Percentiles rank a stretch among this genome's conserved stretches.
Evolutionary conservation across 2,797 vertebrate genomes (phyloP).

Genomic region (Smutsia temminckii): DNA sequence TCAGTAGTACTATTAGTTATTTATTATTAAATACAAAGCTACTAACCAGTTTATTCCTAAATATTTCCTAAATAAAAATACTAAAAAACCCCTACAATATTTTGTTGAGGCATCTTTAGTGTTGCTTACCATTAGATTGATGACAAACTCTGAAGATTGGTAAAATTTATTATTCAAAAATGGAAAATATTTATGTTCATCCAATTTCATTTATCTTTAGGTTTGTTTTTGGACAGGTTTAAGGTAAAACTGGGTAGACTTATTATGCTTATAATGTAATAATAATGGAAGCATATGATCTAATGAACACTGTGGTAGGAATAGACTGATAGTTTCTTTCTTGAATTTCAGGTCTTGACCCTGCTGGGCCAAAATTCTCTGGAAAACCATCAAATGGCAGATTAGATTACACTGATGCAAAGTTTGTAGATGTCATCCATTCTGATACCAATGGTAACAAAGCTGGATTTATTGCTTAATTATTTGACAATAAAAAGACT

Average conservation of each 20-base stretch:
- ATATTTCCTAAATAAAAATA: background rate
- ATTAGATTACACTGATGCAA: slow-evolving; percentile 91
- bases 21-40: slow-evolving; percentile 16
- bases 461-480: background rate
- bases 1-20: background rate
- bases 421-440: slow-evolving; percentile 97
- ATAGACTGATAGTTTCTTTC: slow-evolving; percentile 20
- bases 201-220: background rate
- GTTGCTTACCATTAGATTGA: background rate
- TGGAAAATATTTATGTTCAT: background rate
- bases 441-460: slow-evolving; percentile 92
- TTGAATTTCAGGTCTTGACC: slow-evolving; percentile 91
- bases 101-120: background rate
- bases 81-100: background rate
- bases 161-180: slow-evolving; percentile 33
- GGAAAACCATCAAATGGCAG: slow-evolving; percentile 83
- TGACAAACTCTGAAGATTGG: background rate
- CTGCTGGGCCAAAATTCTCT: slow-evolving; percentile 93
- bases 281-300: background rate
- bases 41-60: background rate
- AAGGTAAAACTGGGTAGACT: background rate
- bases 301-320: background rate
- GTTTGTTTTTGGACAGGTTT: background rate
- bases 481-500: background rate
- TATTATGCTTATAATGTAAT: background rate